Evolutionary conservation across 2,113 vertebrate genomes (phyloP).

Genomic region (Silurus meridionalis): DNA sequence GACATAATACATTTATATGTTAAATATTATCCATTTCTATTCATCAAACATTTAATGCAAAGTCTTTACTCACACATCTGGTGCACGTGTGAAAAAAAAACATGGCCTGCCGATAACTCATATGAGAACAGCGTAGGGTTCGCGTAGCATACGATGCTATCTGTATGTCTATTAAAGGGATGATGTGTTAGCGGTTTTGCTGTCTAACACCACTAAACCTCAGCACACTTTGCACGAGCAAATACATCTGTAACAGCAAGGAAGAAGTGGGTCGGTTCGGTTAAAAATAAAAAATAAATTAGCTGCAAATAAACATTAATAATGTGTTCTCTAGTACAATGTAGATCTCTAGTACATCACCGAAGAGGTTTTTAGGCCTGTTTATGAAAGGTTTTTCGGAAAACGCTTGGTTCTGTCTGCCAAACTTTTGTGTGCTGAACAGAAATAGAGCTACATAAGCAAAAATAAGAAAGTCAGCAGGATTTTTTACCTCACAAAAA

Average conservation of each 20-base stretch:
- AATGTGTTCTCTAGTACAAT: background rate
- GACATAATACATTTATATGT: background rate
- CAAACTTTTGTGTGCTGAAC: background rate
- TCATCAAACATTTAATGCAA: background rate
- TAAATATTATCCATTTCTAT: background rate
- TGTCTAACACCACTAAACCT: background rate
- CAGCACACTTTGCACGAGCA: background rate
- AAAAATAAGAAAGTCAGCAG: background rate
- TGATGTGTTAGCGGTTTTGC: background rate
- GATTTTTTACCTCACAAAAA: background rate
- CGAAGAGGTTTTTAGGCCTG: background rate
- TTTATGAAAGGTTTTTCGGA: background rate
- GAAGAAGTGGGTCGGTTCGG: background rate
- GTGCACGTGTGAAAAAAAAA: background rate
- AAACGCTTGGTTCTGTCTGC: background rate
- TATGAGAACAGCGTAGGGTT: background rate
- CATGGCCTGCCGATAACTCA: background rate
- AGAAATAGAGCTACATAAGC: background rate
- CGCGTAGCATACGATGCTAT: background rate
- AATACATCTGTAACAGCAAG: background rate
- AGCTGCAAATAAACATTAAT: background rate
- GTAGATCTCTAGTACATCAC: no score
- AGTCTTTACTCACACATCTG: background rate
- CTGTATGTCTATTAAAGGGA: background rate
- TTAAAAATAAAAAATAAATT: background rate